Percentiles rank a stretch among this genome's conserved stretches.
These are phyloP conservation scores for Lasioglossum oenotherae DNA, from an alignment of 2,888 invertebrate species.

Conservation along the genomic window DNA sequence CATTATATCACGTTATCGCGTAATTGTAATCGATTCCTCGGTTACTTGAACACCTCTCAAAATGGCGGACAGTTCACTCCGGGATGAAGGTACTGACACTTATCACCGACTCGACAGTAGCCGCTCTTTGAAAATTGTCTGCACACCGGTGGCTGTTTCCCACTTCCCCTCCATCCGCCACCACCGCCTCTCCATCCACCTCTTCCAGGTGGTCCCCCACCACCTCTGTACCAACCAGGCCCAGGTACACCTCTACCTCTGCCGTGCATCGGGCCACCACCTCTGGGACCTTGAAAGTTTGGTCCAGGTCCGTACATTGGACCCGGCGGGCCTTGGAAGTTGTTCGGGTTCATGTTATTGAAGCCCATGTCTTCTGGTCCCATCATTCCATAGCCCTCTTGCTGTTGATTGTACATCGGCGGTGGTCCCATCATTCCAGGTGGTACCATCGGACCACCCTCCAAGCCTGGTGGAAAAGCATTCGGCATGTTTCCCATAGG, in stretches of 20 bases:
- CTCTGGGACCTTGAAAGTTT: slow-evolving; percentile 80
- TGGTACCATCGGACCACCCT: slow-evolving; percentile 76
- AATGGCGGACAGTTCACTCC: slow-evolving; percentile 87
- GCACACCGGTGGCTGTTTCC: slow-evolving; percentile 86
- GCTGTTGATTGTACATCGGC: slow-evolving; percentile 79
- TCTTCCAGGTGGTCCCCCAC: slow-evolving; percentile 79
- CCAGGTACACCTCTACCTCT: slow-evolving; percentile 81
- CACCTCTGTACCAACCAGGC: slow-evolving; percentile 83
- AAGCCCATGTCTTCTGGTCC: slow-evolving; percentile 80
- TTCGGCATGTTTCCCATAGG: slow-evolving; percentile 78
- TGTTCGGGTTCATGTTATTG: slow-evolving; percentile 72
- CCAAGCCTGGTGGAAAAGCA: slow-evolving; percentile 82
- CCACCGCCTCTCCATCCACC: slow-evolving; percentile 86
- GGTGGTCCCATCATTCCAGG: slow-evolving; percentile 85
- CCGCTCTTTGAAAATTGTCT: slow-evolving; percentile 92
- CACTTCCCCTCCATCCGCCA: slow-evolving; percentile 83
- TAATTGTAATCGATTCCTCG: slow-evolving; percentile 30
- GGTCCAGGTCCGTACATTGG: slow-evolving; percentile 79
- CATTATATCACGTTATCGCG: slow-evolving; percentile 21
- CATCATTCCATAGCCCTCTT: slow-evolving; percentile 81
- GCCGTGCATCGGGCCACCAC: slow-evolving; percentile 77
- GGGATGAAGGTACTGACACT: slow-evolving; percentile 94
- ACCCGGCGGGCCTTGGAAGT: slow-evolving; percentile 80
- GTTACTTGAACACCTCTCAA: slow-evolving; percentile 59
- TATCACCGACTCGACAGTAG: slow-evolving; percentile 92